Base-by-base conservation (phyloP, 2,797 vertebrate genomes). In the Podarcis lilfordi region DNA sequence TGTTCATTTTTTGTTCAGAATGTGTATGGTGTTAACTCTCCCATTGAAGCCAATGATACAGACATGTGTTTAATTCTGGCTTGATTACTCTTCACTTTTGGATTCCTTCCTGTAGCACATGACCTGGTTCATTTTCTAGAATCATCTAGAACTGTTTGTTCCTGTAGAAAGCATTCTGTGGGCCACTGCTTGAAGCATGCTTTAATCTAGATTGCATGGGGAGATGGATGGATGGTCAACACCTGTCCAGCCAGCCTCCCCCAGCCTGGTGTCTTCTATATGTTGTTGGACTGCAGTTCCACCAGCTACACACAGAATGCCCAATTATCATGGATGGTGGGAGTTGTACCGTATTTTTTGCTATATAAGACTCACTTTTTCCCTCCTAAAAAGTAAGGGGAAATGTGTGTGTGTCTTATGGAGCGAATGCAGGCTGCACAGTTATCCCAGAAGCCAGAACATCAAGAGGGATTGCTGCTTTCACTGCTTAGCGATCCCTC, bases 1-100 rank as follows among this genome's bases (percentile, higher is more conserved):
- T 91, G 91, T 84, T 95, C 81, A 7, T 1, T 90, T 95, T 91
- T 84, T 5, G 66, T 37, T 27, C 66, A 69, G 29, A 82, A 37
- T 77, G 50, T 27, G 3, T 23, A 50, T 45, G 29, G 37, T 69
- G 11, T 71, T 69, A 71, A 84, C 19, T 81, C 15, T 64, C 29
- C 10, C 27, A 27, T n/a, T 71, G 32, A 64, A 68, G 37, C 68
- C 64, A 64, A 23, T 55, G 61, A 55, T 43, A 69, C 43, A 50
- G 8, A 75, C 23, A 50, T 13, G n/a, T 32, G 32, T 23, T 78
- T 23, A 81, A 76, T 71, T 88, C 83, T 80, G 37, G 15, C 43
- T 66, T 32, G 40, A 80, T 45, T 74, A 8, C 10, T 45, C 55
- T 80, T 64, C 23, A 27, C 40, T 21, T 69, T 29, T 68, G 61